These are phyloP conservation scores for Callospermophilus lateralis DNA, from an alignment of 2,113 vertebrate species.

Conservation along the genomic window DNA sequence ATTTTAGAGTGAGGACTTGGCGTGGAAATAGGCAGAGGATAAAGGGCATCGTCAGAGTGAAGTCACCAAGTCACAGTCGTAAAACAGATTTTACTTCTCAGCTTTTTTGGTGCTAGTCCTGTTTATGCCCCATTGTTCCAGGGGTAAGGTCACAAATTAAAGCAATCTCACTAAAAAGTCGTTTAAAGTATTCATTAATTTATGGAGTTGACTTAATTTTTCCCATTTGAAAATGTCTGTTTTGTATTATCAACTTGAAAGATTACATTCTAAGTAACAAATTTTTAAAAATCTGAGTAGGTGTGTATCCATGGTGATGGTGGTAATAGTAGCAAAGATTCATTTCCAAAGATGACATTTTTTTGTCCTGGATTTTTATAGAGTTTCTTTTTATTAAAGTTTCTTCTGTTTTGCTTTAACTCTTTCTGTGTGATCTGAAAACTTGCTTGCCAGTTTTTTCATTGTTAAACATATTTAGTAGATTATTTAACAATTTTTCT, in stretches of 20 bases:
- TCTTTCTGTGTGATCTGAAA: slow-evolving; percentile 24
- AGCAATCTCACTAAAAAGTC: not conserved
- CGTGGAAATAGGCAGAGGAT: not conserved
- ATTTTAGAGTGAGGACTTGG: not conserved
- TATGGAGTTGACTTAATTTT: not conserved
- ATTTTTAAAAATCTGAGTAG: slow-evolving; percentile 41
- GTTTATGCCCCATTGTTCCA: not conserved
- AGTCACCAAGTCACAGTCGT: not conserved
- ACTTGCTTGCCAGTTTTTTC: not conserved
- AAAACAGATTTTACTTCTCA: not conserved
- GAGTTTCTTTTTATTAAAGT: slow-evolving; percentile 61
- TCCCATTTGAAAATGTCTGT: slow-evolving; percentile 1
- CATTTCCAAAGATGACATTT: slow-evolving; percentile 38
- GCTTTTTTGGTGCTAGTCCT: not conserved
- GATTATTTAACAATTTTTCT: slow-evolving; percentile 21
- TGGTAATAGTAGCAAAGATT: slow-evolving; percentile 11
- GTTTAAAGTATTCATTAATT: not conserved
- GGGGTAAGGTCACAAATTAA: not conserved
- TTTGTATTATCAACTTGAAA: slow-evolving; percentile 46
- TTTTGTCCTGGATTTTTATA: slow-evolving; percentile 59
- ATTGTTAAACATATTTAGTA: slow-evolving; percentile 13
- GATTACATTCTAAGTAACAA: slow-evolving; percentile 45
- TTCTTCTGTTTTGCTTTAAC: slow-evolving; percentile 29
- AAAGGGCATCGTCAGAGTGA: not conserved
- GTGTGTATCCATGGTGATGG: not conserved